Evolutionary conservation across 2,888 invertebrate species (phyloP), one percentile per base, ranked within the genome.

Genomic region (Spodoptera picta): DNA sequence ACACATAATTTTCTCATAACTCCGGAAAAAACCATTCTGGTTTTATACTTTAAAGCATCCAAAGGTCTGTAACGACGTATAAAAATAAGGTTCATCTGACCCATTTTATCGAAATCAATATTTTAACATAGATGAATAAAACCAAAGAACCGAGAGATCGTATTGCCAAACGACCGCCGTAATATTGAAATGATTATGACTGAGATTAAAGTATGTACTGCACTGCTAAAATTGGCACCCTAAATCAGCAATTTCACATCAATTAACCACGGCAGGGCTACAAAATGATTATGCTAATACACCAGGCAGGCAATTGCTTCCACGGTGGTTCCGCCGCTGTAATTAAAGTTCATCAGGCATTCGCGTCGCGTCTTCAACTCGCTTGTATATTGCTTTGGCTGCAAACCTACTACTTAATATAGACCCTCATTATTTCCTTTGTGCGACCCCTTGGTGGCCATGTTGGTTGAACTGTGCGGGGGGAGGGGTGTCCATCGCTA

Each of bases 311-410:
- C 87, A 86, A 88, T 89, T 83, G 87, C 87, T 86, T 87, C 82
- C 81, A 83, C 84, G 84, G 81, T 82, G 87, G 83, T 80, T 80
- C 81, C 83, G 81, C 75, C 76, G 79, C 73, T 81, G 89, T 89
- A 90, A 90, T 90, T 90, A 90, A 89, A 89, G 84, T 88, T 88
- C 86, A 89, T 90, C 88, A 87, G 77, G 80, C 81, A 89, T 87
- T 89, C 88, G 80, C 76, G 82, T 77, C 88, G 83, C 83, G 88
- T 88, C 87, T 87, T 81, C 83, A 72, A 74, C 83, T 77, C 73
- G 75, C 84, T 83, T 81, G 82, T 87, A 85, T 83, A 88, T 87
- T 86, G 84, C 82, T 83, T 73, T 76, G 73, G 73, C 78, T 81
- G 80, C 68, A 80, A 79, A 82, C 82, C 75, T 79, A 73, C 81